Evolutionary conservation across 1,140 invertebrate species (phyloP).

Genomic region (Epicauta chinensis): DNA sequence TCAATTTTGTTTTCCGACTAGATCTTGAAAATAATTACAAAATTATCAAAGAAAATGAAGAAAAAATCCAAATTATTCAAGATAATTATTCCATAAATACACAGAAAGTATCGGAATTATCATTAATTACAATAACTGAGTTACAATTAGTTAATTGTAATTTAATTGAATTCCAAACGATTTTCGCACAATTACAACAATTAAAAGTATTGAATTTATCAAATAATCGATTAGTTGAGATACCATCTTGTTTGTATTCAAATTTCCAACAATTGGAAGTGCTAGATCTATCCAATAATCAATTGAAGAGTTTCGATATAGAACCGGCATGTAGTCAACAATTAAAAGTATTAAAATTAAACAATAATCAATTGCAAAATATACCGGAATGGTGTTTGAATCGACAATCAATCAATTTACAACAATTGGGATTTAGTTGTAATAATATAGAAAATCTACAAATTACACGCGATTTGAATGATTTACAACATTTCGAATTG

Average conservation of each 20-base stretch:
- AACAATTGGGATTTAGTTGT: slow-evolving; percentile 12
- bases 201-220: slow-evolving; percentile 13
- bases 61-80: no score
- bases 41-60: no score
- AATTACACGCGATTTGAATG: slow-evolving; percentile 4
- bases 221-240: slow-evolving; percentile 6
- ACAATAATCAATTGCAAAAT: slow-evolving; percentile 11
- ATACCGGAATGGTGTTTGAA: slow-evolving; percentile 14
- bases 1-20: no score
- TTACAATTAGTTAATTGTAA: slow-evolving; percentile 14
- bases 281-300: slow-evolving; percentile 13
- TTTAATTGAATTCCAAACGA: slow-evolving; percentile 7
- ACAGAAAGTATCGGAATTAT: no score
- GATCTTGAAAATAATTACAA: no score
- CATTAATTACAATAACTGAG: not conserved
- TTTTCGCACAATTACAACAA: not conserved
- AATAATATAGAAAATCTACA: slow-evolving; percentile 6
- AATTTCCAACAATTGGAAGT: slow-evolving; percentile 1
- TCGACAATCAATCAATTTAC: not conserved
- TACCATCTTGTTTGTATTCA: slow-evolving; percentile 12
- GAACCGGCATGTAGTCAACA: slow-evolving; percentile 9
- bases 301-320: slow-evolving; percentile 7
- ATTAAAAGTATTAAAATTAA: slow-evolving; percentile 5
- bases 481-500: slow-evolving; percentile 9
- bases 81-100: no score